Conservation (phyloP, 2,797 vertebrate species). For the Macropodus opercularis region DNA sequence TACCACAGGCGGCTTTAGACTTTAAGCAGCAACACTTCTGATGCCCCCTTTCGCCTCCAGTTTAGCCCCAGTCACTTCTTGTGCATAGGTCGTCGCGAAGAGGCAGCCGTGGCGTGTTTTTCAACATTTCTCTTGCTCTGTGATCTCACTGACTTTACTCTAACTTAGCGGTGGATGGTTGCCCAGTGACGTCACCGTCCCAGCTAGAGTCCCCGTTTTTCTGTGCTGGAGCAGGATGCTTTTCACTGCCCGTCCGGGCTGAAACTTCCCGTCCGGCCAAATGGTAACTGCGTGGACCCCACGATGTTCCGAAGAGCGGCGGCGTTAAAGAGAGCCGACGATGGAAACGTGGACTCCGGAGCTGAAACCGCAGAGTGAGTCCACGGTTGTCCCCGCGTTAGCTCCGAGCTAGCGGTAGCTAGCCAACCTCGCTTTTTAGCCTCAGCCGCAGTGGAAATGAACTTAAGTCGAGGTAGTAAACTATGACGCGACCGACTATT, state of each 20-base stretch:
- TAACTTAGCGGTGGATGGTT: constrained; percentile 40
- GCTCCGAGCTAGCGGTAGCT: constrained; percentile 58
- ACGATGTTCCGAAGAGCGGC: constrained; percentile 58
- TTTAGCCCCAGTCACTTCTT: background rate
- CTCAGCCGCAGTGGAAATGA: constrained; percentile 21
- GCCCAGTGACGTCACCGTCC: constrained; percentile 74
- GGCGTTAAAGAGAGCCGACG: constrained; percentile 41
- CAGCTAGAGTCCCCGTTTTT: constrained; percentile 23
- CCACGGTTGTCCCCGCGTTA: constrained; percentile 35
- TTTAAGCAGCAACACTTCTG: constrained; percentile 29
- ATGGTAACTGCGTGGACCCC: constrained; percentile 23
- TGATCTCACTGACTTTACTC: background rate
- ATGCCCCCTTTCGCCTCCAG: constrained; percentile 46
- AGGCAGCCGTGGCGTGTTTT: background rate
- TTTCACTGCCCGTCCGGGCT: constrained; percentile 13
- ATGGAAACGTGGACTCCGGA: constrained; percentile 77
- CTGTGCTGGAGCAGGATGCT: constrained; percentile 44
- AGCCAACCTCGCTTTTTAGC: constrained; percentile 28
- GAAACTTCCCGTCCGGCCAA: background rate
- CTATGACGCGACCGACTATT: background rate
- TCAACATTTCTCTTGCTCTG: too few species aligned
- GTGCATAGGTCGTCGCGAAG: background rate
- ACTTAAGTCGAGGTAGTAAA: background rate
- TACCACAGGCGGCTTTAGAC: constrained; percentile 57
- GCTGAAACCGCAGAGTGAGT: constrained; percentile 81